phyloP scores from a whole-genome alignment of 1,140 invertebrate genomes.

The Spodoptera frugiperda region DNA sequence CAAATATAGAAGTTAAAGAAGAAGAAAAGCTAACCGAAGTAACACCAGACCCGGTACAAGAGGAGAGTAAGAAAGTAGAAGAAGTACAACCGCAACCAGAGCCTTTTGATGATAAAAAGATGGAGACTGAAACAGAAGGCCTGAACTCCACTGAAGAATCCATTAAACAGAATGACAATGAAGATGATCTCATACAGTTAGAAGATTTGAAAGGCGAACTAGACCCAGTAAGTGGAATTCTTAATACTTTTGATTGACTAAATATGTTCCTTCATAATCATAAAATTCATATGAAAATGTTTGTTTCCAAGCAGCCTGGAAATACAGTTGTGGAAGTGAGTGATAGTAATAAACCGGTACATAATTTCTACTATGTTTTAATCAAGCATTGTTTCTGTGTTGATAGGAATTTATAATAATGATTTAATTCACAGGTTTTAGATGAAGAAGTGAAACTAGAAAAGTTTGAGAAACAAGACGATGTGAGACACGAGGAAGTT shows the following conservation, averaged over 20 bases:
- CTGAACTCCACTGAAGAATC: not conserved
- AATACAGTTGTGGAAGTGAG: not conserved
- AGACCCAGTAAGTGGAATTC: conserved; percentile 38
- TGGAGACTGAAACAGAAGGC: not conserved
- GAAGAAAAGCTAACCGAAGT: not conserved
- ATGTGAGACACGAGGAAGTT: conserved; percentile 69
- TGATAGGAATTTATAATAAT: not conserved
- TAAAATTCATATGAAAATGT: not conserved
- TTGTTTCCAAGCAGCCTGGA: conserved; percentile 15
- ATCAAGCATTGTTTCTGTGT: too few species aligned
- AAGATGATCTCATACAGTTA: conserved; percentile 18
- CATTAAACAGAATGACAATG: not conserved
- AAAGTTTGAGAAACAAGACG: conserved; percentile 74
- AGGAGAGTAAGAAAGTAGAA: conserved; percentile 28
- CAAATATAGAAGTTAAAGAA: conserved; percentile 25
- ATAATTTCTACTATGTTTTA: too few species aligned
- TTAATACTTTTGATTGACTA: not conserved
- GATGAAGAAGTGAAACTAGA: conserved; percentile 71
- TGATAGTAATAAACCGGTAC: not conserved
- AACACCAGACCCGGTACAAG: conserved; percentile 8
- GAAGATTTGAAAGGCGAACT: conserved; percentile 30
- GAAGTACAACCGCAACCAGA: not conserved
- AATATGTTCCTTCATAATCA: not conserved
- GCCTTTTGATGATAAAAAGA: not conserved
- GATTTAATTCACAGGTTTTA: conserved; percentile 53